Evolutionary conservation across 2,888 invertebrate genomes (phyloP), one percentile per base, ranked within the genome.

Genomic region (Archaeoteleia sp.): DNA sequence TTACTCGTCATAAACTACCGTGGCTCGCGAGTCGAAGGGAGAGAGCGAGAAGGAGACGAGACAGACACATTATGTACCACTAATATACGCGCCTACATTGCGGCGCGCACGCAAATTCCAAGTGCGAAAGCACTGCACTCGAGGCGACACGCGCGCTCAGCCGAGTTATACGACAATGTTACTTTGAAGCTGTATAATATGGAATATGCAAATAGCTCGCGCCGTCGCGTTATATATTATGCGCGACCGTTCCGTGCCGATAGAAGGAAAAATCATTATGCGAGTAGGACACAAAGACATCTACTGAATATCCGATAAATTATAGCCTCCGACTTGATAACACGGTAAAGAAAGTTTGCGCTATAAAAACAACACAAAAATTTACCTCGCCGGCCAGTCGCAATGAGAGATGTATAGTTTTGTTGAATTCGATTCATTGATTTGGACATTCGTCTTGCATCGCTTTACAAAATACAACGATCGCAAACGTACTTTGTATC

Each of bases 161-260:
- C 42, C 62, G 67, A 60, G 61, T 68, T 68, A 68, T 58, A 58
- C 62, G 62, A 57, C 68, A 63, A 69, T 60, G 68, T 65, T 69
- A 65, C 69, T 65, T 61, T 57, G 61, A 46, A 65, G 53, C 61
- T 61, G 65, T 48, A 57, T 70, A 70, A 61, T 66, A 61, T 65
- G 68, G 55, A 63, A 63, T 63, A 68, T 63, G 68, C 63, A 63
- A 63, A 68, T 58, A 67, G 43, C 67, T 42, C 53, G 35, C 48
- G 49, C 53, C 48, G 57, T 45, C 17, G 55, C 29, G 37, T 67
- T 67, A 62, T 57, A 53, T 53, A 48, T 62, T 62, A 53, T 45
- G 45, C 60, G 37, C 49, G 53, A 58, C 57, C 58, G 57, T 48
- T 68, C 43, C 54, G 45, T 40, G 58, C 49, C 63, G 54, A 63